Conservation (phyloP, 2,797 vertebrate species). For the Hippopotamyrus pictus region DNA sequence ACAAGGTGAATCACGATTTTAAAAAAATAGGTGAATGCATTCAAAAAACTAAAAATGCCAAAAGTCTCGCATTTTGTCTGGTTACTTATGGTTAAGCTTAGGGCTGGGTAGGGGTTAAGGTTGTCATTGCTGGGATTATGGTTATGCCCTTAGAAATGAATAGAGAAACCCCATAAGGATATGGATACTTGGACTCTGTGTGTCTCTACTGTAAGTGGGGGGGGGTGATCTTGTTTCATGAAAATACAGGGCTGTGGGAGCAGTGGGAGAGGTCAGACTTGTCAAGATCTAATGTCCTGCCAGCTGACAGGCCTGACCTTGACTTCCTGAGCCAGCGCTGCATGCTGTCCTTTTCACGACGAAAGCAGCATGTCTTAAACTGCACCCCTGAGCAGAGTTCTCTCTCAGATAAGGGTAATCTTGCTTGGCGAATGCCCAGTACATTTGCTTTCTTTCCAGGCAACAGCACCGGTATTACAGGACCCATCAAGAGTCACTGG, state of each 20-base stretch:
- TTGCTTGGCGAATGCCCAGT: background rate
- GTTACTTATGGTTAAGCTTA: background rate
- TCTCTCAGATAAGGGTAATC: background rate
- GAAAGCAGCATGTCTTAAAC: background rate
- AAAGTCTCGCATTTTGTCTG: background rate
- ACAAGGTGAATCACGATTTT: background rate
- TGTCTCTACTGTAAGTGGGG: background rate
- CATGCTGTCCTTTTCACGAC: background rate
- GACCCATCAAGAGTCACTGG: background rate
- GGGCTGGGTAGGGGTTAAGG: background rate
- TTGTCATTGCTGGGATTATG: background rate
- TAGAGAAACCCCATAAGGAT: background rate
- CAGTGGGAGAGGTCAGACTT: background rate
- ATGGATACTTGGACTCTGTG: background rate
- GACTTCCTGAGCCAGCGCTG: background rate
- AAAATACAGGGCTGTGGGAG: background rate
- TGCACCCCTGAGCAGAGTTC: background rate
- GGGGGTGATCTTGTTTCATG: background rate
- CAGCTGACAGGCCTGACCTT: background rate
- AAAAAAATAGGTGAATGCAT: background rate
- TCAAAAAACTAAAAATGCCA: background rate
- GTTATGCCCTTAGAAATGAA: background rate
- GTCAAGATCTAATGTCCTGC: background rate
- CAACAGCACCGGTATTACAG: background rate
- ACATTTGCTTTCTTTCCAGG: slow-evolving; percentile 7